These are phyloP conservation scores for Oceanites oceanicus DNA, from an alignment of 2,113 vertebrate genomes.

Conservation along the genomic window DNA sequence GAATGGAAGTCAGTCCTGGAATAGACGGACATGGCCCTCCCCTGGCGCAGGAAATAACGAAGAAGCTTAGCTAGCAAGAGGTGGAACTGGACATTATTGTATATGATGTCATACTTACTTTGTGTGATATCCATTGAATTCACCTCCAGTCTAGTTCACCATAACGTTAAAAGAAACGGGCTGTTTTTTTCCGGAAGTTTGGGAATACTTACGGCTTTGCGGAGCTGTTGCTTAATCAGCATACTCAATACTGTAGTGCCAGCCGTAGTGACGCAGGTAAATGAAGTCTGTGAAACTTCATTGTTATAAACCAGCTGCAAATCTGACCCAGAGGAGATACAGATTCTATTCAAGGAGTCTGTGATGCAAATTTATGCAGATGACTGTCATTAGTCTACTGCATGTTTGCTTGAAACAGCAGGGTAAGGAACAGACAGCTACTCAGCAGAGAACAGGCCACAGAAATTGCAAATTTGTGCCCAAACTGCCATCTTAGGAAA, in stretches of 20 bases:
- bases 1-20: background rate
- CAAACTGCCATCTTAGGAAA: background rate
- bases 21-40: fast-evolving
- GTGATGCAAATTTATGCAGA: conserved; percentile 17
- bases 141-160: background rate
- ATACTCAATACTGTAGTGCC: background rate
- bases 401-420: background rate
- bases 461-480: background rate
- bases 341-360: background rate
- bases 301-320: background rate
- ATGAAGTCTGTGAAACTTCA: background rate
- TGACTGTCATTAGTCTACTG: background rate
- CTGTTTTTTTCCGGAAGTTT: background rate
- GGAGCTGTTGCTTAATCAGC: background rate
- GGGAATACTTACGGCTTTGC: background rate
- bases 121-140: background rate
- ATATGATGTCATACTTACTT: background rate
- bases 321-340: background rate
- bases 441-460: background rate
- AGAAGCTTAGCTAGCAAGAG: background rate
- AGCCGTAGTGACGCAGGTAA: background rate
- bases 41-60: background rate
- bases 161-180: background rate
- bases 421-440: background rate
- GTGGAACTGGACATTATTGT: background rate